Conservation (phyloP, 2,888 invertebrate species). For the Esperia sulphurella region DNA sequence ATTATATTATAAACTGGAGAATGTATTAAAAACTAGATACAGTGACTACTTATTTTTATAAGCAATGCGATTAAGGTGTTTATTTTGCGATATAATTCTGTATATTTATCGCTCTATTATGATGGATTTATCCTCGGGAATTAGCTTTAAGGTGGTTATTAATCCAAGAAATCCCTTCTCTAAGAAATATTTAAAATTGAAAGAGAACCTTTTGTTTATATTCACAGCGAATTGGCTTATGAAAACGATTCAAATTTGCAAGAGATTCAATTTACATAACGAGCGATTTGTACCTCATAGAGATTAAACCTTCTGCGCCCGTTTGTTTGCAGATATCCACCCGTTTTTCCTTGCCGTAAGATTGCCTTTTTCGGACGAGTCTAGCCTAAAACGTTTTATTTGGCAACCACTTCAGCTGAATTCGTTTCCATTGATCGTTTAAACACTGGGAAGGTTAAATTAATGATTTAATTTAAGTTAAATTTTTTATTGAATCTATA, state of each 20-base stretch:
- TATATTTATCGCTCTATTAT: not conserved
- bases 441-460: not conserved
- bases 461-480: too few relatives aligned
- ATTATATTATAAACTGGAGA: too few relatives aligned
- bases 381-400: slow-evolving; percentile 13
- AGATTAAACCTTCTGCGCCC: slow-evolving; percentile 56
- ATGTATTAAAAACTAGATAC: too few relatives aligned
- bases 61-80: too few relatives aligned
- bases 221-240: slow-evolving; percentile 69
- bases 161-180: slow-evolving; percentile 40
- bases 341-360: slow-evolving; percentile 37
- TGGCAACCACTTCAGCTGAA: slow-evolving; percentile 30
- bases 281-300: slow-evolving; percentile 72
- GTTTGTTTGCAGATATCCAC: slow-evolving; percentile 48
- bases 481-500: too few relatives aligned
- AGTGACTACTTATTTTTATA: too few relatives aligned
- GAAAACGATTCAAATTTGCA: slow-evolving; percentile 73
- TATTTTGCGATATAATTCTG: not conserved
- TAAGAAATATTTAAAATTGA: slow-evolving; percentile 47
- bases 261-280: slow-evolving; percentile 76
- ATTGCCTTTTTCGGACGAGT: slow-evolving; percentile 33
- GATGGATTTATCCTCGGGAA: not conserved
- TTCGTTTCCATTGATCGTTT: slow-evolving; percentile 32
- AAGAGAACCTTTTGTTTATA: slow-evolving; percentile 67
- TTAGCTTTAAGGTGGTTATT: slow-evolving; percentile 9